Percentiles rank a stretch among this genome's conserved stretches.
These are phyloP conservation scores for Synaphobranchus kaupii DNA, from an alignment of 2,797 vertebrate species.

Conservation along the genomic window DNA sequence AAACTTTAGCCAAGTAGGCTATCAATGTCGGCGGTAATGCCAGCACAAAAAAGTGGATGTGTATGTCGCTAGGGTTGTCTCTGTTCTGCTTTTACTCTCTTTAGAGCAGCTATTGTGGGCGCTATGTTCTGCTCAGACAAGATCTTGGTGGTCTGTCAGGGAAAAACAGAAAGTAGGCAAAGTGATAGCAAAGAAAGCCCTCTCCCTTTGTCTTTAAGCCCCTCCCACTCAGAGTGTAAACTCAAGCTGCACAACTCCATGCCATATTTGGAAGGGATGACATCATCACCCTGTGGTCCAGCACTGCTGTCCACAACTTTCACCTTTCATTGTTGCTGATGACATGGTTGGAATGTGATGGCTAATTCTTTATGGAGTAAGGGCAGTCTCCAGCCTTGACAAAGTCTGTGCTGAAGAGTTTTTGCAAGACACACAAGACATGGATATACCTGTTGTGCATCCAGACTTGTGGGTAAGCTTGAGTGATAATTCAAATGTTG, in stretches of 20 bases:
- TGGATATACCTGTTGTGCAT: constrained; percentile 57
- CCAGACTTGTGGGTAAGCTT: constrained; percentile 59
- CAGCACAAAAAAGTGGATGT: constrained; percentile 35
- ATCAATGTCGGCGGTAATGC: constrained; percentile 61
- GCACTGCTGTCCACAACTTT: constrained; percentile 70
- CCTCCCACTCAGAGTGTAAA: constrained; percentile 68
- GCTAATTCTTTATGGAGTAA: constrained; percentile 65
- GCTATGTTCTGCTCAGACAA: constrained; percentile 42
- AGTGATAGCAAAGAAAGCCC: constrained; percentile 43
- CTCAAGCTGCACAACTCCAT: constrained; percentile 73
- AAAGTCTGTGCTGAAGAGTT: constrained; percentile 54
- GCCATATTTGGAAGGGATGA: constrained; percentile 74
- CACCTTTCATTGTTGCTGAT: constrained; percentile 81
- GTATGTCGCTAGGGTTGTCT: constrained; percentile 34
- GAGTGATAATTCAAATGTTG: constrained; percentile 17
- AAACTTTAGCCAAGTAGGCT: constrained; percentile 35
- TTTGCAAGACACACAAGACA: constrained; percentile 46
- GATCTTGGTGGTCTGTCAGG: constrained; percentile 34
- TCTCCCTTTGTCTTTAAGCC: constrained; percentile 40
- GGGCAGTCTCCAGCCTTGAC: constrained; percentile 54
- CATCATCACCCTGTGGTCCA: constrained; percentile 74
- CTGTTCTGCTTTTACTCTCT: constrained; percentile 35
- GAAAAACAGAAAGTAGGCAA: not conserved
- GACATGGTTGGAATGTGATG: constrained; percentile 76
- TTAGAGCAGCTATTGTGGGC: constrained; percentile 37